These are phyloP conservation scores for Boloria euphrosyne DNA, from an alignment of 2,888 invertebrate genomes.

Conservation along the genomic window DNA sequence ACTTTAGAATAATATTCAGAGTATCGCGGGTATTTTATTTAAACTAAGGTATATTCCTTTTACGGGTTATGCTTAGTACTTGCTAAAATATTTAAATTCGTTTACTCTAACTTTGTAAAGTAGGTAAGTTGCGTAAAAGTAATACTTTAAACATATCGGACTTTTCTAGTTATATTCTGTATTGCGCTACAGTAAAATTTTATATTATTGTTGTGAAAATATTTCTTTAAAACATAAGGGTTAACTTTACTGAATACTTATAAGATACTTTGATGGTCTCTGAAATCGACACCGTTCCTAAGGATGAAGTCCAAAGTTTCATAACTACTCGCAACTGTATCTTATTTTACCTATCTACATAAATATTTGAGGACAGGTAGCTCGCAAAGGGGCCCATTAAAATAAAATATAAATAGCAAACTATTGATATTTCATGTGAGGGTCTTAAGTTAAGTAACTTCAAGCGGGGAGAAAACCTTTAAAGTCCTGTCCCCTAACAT, in stretches of 20 bases:
- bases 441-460: slow-evolving; percentile 20
- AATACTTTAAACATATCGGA: not conserved
- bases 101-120: not conserved
- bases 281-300: not conserved
- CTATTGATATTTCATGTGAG: slow-evolving; percentile 26
- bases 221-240: slow-evolving; percentile 5
- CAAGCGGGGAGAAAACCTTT: slow-evolving; percentile 35
- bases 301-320: slow-evolving; percentile 7
- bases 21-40: too few relatives aligned
- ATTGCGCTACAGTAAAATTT: not conserved
- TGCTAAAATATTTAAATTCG: too few relatives aligned
- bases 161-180: not conserved
- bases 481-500: slow-evolving; percentile 33
- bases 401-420: slow-evolving; percentile 23
- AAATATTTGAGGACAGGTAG: slow-evolving; percentile 10
- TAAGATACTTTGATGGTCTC: slow-evolving; percentile 1
- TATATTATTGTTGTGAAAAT: not conserved
- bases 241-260: slow-evolving; percentile 8
- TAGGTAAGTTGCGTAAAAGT: not conserved
- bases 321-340: slow-evolving; percentile 8
- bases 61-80: too few relatives aligned
- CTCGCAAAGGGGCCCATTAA: slow-evolving; percentile 17
- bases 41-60: too few relatives aligned
- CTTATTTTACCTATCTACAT: slow-evolving; percentile 10
- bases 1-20: too few relatives aligned